Conservation (phyloP, 2,113 vertebrate species). For the Seriola rivoliana region DNA sequence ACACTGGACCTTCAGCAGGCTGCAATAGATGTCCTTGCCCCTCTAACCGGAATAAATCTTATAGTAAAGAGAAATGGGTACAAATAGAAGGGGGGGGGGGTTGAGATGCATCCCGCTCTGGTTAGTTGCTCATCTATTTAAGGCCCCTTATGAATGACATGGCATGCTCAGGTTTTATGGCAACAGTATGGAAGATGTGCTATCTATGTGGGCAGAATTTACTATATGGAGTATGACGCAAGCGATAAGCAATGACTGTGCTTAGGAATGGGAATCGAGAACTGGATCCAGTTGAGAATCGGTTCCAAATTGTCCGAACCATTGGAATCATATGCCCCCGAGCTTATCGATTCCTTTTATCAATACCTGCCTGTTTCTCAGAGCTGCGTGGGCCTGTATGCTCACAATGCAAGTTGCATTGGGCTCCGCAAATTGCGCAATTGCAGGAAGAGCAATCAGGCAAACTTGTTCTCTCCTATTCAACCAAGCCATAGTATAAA, state of each 20-base stretch:
- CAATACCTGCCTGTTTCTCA: no score
- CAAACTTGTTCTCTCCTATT: no score
- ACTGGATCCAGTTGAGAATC: no score
- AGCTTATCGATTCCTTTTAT: no score
- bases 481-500: no score
- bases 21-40: constrained; percentile 73
- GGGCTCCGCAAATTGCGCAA: no score
- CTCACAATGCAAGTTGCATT: no score
- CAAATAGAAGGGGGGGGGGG: constrained; percentile 37
- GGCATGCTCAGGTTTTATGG: constrained; percentile 51
- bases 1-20: constrained; percentile 64
- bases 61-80: constrained; percentile 33
- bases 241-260: constrained; percentile 3
- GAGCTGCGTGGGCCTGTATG: no score
- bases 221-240: not conserved
- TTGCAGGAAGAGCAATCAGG: no score
- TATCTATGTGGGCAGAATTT: constrained; percentile 32
- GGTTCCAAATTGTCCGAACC: no score
- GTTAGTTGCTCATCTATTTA: constrained; percentile 70
- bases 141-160: constrained; percentile 20
- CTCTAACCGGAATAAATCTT: constrained; percentile 69
- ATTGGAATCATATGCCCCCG: no score
- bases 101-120: constrained; percentile 9
- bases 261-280: not conserved
- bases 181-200: constrained; percentile 13